Percentiles rank a stretch among this genome's conserved stretches.
These are phyloP conservation scores for Diplazon laetatorius DNA, from an alignment of 2,888 invertebrate species.

Conservation along the genomic window DNA sequence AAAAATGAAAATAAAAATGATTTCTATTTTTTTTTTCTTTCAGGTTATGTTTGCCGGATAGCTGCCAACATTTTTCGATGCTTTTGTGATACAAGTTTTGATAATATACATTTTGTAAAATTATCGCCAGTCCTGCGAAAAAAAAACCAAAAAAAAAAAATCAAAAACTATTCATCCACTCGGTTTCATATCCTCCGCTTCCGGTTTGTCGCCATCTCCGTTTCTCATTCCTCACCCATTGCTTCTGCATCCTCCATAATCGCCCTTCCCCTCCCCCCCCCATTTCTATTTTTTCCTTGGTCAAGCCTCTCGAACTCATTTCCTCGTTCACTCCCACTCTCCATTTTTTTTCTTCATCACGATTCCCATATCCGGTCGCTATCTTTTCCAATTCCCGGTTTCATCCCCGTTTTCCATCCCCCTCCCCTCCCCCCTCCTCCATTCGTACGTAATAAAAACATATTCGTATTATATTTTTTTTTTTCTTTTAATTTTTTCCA, in stretches of 20 bases:
- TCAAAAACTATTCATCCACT: conserved; percentile 54
- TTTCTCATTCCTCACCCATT: conserved; percentile 25
- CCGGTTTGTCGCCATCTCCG: not conserved
- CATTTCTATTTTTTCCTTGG: not conserved
- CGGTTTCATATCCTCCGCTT: no score
- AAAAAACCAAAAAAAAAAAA: no score
- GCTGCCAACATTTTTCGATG: no score
- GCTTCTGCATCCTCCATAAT: conserved; percentile 7
- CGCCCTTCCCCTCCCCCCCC: conserved; percentile 14
- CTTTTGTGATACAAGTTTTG: no score
- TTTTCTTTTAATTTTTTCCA: conserved; percentile 6
- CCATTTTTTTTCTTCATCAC: conserved; percentile 21
- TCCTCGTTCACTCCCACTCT: conserved; percentile 22
- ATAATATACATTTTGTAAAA: no score
- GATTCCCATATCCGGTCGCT: conserved; percentile 21
- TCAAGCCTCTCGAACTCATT: conserved; percentile 3
- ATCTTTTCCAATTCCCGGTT: not conserved
- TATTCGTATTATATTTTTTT: not conserved
- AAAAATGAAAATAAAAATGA: no score
- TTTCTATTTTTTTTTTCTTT: no score
- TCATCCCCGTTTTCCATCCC: conserved; percentile 20
- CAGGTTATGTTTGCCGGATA: no score
- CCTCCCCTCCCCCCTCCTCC: no score
- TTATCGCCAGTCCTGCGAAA: no score
- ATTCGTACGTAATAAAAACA: no score